Evolutionary conservation across 2,888 invertebrate species (phyloP).

Genomic region (Dicranocentrus wangi): DNA sequence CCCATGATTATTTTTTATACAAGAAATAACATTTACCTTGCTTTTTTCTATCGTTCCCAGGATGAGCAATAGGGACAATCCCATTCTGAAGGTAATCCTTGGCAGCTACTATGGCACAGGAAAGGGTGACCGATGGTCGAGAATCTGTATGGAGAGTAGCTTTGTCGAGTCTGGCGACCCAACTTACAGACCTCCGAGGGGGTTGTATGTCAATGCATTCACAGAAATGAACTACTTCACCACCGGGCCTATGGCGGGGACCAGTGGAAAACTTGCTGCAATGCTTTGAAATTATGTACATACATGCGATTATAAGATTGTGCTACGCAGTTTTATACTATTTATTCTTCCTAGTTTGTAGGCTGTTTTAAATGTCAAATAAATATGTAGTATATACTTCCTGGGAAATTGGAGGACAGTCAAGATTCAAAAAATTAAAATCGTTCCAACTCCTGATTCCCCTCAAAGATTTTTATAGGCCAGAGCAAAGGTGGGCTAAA

Average conservation of each 20-base stretch:
- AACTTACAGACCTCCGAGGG: conserved; percentile 59
- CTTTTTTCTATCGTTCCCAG: conserved; percentile 15
- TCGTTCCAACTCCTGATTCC: no score
- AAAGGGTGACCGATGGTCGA: conserved; percentile 51
- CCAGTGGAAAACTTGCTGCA: conserved; percentile 25
- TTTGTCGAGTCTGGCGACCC: conserved; percentile 48
- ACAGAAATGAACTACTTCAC: conserved; percentile 66
- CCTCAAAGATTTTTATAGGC: not conserved
- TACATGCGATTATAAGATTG: no score
- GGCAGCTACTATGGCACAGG: conserved; percentile 51
- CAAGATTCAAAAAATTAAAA: no score
- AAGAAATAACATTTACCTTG: no score
- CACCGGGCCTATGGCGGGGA: conserved; percentile 53
- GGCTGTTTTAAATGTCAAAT: no score
- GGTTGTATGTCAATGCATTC: conserved; percentile 60
- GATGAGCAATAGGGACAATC: conserved; percentile 63
- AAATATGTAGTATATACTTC: no score
- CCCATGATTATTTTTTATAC: no score
- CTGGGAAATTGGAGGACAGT: no score
- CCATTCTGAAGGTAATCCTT: conserved; percentile 37
- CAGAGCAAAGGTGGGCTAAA: not conserved
- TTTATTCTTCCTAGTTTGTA: no score
- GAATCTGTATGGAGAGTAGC: conserved; percentile 59
- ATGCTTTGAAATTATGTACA: not conserved
- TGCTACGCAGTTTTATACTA: no score